Conservation (phyloP, 2,888 invertebrate genomes). For the Conus canariensis region DNA sequence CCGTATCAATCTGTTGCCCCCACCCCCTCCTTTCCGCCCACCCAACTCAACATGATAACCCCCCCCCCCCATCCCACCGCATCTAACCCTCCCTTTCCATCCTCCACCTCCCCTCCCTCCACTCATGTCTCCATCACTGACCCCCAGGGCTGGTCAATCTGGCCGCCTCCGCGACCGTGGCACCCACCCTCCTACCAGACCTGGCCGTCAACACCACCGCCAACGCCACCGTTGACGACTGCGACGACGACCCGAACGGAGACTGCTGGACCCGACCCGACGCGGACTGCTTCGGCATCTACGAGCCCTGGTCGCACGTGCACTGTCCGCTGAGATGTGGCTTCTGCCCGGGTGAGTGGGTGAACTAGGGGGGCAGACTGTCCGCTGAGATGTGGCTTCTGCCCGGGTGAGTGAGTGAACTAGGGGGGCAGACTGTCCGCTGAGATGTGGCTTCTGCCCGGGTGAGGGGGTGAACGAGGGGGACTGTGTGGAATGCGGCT, state of each 20-base stretch:
- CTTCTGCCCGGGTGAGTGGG: slow-evolving; percentile 37
- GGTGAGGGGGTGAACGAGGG: background rate
- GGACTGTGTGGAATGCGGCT: background rate
- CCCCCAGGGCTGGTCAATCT: background rate
- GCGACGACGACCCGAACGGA: slow-evolving; percentile 36
- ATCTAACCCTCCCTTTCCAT: no score
- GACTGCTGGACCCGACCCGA: slow-evolving; percentile 46
- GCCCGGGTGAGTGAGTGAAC: background rate
- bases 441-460: slow-evolving; percentile 47
- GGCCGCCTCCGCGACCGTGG: background rate
- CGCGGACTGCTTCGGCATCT: slow-evolving; percentile 50
- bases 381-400: slow-evolving; percentile 48
- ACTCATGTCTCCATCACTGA: no score
- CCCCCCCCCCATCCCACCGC: no score
- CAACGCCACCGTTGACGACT: background rate
- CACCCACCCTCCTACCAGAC: background rate
- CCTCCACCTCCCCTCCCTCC: no score
- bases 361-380: slow-evolving; percentile 23
- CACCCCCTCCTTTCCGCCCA: no score
- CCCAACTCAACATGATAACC: no score
- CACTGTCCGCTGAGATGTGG: slow-evolving; percentile 49
- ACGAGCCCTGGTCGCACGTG: slow-evolving; percentile 49
- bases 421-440: slow-evolving; percentile 37
- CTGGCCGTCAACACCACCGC: background rate
- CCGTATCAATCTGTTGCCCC: no score